A percentile compares a stretch with the other conserved stretches of the same genome.
phyloP scores from a whole-genome alignment of 2,888 invertebrate genomes.

The Helobdella robusta region DNA sequence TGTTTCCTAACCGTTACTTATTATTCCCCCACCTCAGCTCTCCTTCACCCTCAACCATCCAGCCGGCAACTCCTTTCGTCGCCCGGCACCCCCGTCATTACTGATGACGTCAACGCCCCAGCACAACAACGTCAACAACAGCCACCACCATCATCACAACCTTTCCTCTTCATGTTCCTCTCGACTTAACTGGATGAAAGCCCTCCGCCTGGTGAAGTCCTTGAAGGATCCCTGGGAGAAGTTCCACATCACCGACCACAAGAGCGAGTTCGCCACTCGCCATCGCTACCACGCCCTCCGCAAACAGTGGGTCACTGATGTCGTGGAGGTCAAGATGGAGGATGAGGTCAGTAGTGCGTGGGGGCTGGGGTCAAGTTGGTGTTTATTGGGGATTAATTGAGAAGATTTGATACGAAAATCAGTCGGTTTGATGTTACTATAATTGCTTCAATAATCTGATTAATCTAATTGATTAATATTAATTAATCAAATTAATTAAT shows the following conservation, averaged over 20 bases:
- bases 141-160: slow-evolving; percentile 10
- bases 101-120: slow-evolving; percentile 3
- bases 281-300: slow-evolving; percentile 54
- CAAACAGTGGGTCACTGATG: slow-evolving; percentile 53
- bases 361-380: not conserved
- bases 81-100: slow-evolving; percentile 16
- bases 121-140: slow-evolving; percentile 5
- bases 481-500: too few species aligned
- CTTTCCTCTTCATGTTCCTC: slow-evolving; percentile 22
- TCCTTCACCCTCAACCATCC: too few species aligned
- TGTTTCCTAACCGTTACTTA: too few species aligned
- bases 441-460: too few species aligned
- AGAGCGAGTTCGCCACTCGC: slow-evolving; percentile 50
- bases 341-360: slow-evolving; percentile 42
- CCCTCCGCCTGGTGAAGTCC: slow-evolving; percentile 28
- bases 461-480: too few species aligned
- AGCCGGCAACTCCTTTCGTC: too few species aligned
- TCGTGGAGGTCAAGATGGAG: slow-evolving; percentile 53
- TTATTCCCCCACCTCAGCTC: too few species aligned
- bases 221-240: slow-evolving; percentile 53
- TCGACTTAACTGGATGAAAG: slow-evolving; percentile 32
- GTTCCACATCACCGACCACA: slow-evolving; percentile 51
- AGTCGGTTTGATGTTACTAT: too few species aligned
- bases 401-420: not conserved
- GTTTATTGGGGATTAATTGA: too few species aligned